Base-by-base conservation (phyloP, 2,113 vertebrate genomes). In the Naja naja region DNA sequence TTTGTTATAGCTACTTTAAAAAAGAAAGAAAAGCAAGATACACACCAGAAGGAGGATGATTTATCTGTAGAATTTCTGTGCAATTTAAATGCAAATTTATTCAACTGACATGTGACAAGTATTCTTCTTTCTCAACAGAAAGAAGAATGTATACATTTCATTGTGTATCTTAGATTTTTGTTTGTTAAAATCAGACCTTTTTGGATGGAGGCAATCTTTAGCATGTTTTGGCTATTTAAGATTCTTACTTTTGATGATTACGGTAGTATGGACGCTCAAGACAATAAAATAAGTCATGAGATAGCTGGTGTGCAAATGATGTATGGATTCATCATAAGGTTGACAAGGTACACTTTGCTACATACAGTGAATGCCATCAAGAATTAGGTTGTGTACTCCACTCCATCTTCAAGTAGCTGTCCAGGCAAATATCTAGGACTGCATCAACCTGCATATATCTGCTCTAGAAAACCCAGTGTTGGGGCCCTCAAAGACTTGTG, bases 41-140 rank as follows among this genome's bases (percentile, higher is more conserved):
- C 45, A 93, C 16, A 52, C n/a, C 58, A 49, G 58, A 54, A 64
- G 60, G 45, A 64, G 47, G 54, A 39, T 5, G 45, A 43, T 60
- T 93, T 81, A 93, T 81, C 55, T 93, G 89, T 39, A 87, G 53
- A 85, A n/a, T 64, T 85, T 86, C 14, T 43, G 45, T 90, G 55
- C 23, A 56, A 90, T 93, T 93, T 90, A 87, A 90, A 87, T 90
- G 81, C 89, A 90, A 90, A 93, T 93, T 81, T 47, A 90, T 52
- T 86, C 88, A 87, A 87, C 60, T 49, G 60, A 53, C 27, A 53
- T 64, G 74, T 90, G 43, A 60, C 88, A 93, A 85, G 74, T 87
- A 93, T 87, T 54, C 58, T 20, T 39, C 22, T 43, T 30, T 18
- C 45, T 43, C 30, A 60, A 8, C 12, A 60, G 81, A 87, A 90